Evolutionary conservation across 2,797 vertebrate species (phyloP), one percentile per base, ranked within the genome.

Genomic region (Cirrhinus molitorella): DNA sequence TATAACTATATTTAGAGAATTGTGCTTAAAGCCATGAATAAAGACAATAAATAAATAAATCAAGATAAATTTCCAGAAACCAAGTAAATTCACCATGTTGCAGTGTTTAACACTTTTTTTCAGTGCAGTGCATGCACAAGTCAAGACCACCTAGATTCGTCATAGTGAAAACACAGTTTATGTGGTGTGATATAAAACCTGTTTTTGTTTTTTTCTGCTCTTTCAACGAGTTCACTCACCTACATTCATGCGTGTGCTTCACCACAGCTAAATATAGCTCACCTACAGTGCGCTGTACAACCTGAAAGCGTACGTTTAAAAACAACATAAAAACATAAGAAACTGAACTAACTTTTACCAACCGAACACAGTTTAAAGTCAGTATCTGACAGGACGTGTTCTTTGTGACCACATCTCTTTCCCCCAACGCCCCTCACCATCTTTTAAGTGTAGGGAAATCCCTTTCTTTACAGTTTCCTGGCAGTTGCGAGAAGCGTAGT

Each of bases 401-500:
- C 9, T 19, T 21, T 73, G 21, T 31, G 17, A 45, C 25, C 37
- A 19, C 70, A 63, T 14, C n/a, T 19, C 31, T 55, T 25, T 47
- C 74, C 14, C 75, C 25, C 79, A 1, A 47, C 47, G 49, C 53
- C 81, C 59, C 78, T 65, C 57, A 16, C 68, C 14, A 61, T 21
- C 59, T 78, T 65, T 74, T 49, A 61, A 37, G 57, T 37, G 84
- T 88, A 91, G 89, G 87, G 87, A 87, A 87, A 81, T 68, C 83
- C 83, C 63, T 71, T 83, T 65, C 84, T 74, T 80, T 17, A 55
- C 34, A 43, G 61, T 37, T 81, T 87, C 81, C n/a, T 43, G 81
- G 81, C 81, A 83, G 31, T 83, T 55, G 61, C 72, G 71, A 74
- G 25, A 67, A 47, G 25, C 0, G 12, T 40, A 61, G 25, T 31